Evolutionary conservation across 2,888 invertebrate species (phyloP).

Genomic region (Allophyes oxyacanthae): DNA sequence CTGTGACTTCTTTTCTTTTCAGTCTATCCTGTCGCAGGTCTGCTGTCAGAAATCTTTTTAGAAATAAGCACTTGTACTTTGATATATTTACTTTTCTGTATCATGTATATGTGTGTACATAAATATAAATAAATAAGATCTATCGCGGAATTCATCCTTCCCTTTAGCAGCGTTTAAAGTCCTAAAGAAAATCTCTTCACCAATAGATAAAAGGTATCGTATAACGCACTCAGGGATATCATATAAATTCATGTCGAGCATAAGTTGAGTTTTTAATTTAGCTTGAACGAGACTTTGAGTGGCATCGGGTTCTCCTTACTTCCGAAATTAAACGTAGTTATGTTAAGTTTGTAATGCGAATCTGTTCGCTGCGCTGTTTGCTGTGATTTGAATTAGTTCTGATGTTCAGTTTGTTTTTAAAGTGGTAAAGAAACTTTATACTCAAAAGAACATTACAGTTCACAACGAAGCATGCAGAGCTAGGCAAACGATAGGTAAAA

Average conservation of each 20-base stretch:
- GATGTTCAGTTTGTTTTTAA: constrained; percentile 10
- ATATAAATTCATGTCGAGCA: constrained; percentile 54
- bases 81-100: too few species aligned
- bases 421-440: too few species aligned
- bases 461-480: too few species aligned
- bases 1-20: too few species aligned
- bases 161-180: not conserved
- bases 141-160: too few species aligned
- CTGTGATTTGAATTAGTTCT: constrained; percentile 47
- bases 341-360: constrained; percentile 60
- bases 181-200: constrained; percentile 21
- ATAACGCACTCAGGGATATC: constrained; percentile 49
- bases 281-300: constrained; percentile 56
- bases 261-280: constrained; percentile 63
- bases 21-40: too few species aligned
- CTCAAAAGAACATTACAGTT: too few species aligned
- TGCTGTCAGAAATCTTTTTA: too few species aligned
- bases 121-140: too few species aligned
- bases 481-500: too few species aligned
- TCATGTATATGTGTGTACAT: too few species aligned
- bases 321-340: constrained; percentile 63
- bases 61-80: too few species aligned
- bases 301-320: constrained; percentile 57
- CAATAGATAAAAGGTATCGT: constrained; percentile 39
- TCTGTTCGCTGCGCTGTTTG: constrained; percentile 46